phyloP scores from a whole-genome alignment of 64 coral and sea anemone genomes.

The Stichodactyla mertensii region DNA sequence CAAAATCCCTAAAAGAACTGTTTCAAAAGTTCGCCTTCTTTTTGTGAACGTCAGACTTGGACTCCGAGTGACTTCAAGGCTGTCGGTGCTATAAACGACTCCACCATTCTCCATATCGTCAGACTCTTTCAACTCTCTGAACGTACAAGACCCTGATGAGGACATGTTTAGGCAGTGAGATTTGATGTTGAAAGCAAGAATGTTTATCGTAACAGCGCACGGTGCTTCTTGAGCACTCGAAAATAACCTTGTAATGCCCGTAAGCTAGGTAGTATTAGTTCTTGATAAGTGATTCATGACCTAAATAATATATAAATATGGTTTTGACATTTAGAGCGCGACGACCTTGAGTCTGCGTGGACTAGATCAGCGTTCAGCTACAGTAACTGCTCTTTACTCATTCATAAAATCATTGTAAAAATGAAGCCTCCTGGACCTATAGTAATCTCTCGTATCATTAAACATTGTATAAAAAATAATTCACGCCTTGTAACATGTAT shows the following conservation, averaged over 20 bases:
- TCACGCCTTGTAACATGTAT: too few relatives aligned
- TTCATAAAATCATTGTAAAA: not conserved
- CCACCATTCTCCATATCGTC: slow-evolving; percentile 17
- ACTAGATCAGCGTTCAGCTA: too few relatives aligned
- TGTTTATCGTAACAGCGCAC: too few relatives aligned
- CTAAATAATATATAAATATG: not conserved
- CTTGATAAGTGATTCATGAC: not conserved
- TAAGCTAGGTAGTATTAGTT: not conserved
- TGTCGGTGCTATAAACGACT: not conserved
- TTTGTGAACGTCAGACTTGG: not conserved
- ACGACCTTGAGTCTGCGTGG: not conserved
- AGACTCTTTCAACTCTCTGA: not conserved
- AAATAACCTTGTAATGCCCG: too few relatives aligned
- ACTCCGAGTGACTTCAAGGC: not conserved
- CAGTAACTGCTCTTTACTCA: too few relatives aligned
- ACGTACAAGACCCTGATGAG: slow-evolving; percentile 1
- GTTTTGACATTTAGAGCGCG: not conserved
- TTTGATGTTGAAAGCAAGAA: not conserved
- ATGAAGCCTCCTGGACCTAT: not conserved
- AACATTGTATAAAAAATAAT: too few relatives aligned
- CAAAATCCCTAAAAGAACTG: not conserved
- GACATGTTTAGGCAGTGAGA: not conserved
- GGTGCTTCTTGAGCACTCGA: too few relatives aligned
- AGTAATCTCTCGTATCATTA: too few relatives aligned
- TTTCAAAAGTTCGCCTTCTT: not conserved